Evolutionary conservation across 2,113 vertebrate genomes (phyloP).

Genomic region (Gymnogyps californianus): DNA sequence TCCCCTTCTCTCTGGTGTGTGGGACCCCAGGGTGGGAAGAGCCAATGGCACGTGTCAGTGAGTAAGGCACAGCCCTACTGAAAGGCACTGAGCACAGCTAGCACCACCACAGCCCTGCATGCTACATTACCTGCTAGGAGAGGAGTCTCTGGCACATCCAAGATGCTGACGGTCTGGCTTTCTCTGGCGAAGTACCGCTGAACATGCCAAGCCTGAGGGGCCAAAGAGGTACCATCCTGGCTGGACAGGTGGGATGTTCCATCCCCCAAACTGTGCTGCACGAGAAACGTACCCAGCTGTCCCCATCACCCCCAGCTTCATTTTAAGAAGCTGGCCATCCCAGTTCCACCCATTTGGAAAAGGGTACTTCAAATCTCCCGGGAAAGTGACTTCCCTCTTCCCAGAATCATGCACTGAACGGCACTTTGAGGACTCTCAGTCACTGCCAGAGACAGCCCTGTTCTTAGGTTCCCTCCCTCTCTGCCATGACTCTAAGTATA

Average conservation of each 20-base stretch:
- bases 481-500: conserved; percentile 11
- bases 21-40: neutral
- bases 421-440: neutral
- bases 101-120: neutral
- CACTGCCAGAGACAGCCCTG: conserved; percentile 28
- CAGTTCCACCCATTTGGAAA: neutral
- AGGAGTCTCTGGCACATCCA: neutral
- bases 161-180: neutral
- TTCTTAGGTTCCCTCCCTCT: neutral
- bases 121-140: neutral
- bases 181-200: neutral
- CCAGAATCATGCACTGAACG: neutral
- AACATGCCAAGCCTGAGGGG: neutral
- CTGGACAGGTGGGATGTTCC: neutral
- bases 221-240: neutral
- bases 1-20: neutral
- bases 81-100: neutral
- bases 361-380: neutral
- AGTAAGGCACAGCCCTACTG: neutral
- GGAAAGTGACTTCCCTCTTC: neutral
- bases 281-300: rapidly evolving
- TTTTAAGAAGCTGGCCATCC: neutral
- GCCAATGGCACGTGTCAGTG: rapidly evolving
- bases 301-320: too few relatives aligned
- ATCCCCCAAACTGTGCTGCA: neutral